Conservation (phyloP, 2,113 vertebrate species). For the Syngnathus floridae region DNA sequence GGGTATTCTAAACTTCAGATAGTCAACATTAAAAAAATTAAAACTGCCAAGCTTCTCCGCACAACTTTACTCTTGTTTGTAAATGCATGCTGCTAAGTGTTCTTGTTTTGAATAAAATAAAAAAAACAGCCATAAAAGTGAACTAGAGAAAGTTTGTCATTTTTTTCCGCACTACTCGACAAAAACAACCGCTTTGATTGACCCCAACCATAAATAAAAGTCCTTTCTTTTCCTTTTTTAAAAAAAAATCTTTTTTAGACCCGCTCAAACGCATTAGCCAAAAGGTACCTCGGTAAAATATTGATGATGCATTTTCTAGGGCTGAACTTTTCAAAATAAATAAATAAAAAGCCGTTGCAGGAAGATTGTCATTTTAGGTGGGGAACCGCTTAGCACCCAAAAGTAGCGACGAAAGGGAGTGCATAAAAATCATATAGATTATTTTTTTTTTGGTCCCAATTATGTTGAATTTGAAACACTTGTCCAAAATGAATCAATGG, state of each 20-base stretch:
- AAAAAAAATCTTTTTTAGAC: background rate
- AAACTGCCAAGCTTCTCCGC: conserved; percentile 14
- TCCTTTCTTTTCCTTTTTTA: conserved; percentile 13
- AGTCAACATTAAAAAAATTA: conserved; percentile 34
- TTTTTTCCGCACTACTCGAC: conserved; percentile 42
- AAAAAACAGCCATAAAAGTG: background rate
- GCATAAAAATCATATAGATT: background rate
- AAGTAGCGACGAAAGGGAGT: background rate
- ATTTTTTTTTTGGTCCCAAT: background rate
- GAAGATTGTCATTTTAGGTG: background rate
- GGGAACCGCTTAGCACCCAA: background rate
- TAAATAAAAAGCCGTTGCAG: background rate
- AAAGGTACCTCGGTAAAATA: conserved; percentile 43
- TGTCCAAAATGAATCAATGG: conserved; percentile 13
- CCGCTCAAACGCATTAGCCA: conserved; percentile 25
- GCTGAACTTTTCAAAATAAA: conserved; percentile 5
- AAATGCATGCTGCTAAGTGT: background rate
- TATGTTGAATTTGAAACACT: conserved; percentile 28
- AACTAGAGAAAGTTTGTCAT: background rate
- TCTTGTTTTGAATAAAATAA: background rate
- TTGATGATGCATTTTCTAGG: conserved; percentile 43
- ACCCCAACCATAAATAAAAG: conserved; percentile 36
- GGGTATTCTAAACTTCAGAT: conserved; percentile 46
- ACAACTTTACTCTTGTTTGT: conserved; percentile 24
- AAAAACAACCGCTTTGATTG: conserved; percentile 23